Percentiles rank a stretch among this genome's conserved stretches.
Evolutionary conservation across 2,113 vertebrate species (phyloP).

Genomic region (Silurus meridionalis): DNA sequence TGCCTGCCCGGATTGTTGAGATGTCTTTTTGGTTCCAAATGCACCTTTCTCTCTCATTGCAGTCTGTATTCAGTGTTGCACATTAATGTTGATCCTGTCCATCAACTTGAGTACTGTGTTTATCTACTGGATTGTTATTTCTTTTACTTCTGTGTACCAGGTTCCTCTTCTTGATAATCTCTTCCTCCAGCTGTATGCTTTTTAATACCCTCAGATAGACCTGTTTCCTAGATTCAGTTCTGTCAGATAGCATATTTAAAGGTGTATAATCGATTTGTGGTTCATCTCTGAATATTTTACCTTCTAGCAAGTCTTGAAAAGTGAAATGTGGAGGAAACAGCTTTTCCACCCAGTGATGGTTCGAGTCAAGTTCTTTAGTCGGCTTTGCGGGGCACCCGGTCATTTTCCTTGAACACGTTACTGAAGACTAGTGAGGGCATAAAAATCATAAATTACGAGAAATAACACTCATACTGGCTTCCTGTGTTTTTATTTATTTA

Average conservation of each 20-base stretch:
- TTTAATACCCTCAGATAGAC: constrained; percentile 48
- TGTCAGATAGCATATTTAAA: constrained; percentile 54
- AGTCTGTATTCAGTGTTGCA: neutral
- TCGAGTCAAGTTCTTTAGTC: neutral
- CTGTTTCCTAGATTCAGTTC: constrained; percentile 37
- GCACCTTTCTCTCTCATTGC: constrained; percentile 35
- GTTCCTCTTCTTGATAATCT: constrained; percentile 47
- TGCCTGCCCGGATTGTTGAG: constrained; percentile 30
- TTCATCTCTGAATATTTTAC: neutral
- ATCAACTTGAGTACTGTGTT: neutral
- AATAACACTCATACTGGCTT: neutral
- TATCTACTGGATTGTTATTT: constrained; percentile 17
- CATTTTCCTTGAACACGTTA: neutral
- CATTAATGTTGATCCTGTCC: neutral
- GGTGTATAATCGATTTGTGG: constrained; percentile 29
- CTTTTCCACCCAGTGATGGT: constrained; percentile 61
- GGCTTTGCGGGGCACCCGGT: neutral
- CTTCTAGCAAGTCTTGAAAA: constrained; percentile 53
- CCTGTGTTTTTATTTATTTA: neutral
- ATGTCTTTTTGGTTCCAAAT: constrained; percentile 63
- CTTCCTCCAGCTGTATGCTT: constrained; percentile 60
- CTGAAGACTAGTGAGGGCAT: neutral
- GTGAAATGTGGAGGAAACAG: constrained; percentile 59
- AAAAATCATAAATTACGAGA: neutral
- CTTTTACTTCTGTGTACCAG: constrained; percentile 50